Evolutionary conservation across 1,140 invertebrate genomes (phyloP).

Genomic region (Muscidifurax raptorellus): DNA sequence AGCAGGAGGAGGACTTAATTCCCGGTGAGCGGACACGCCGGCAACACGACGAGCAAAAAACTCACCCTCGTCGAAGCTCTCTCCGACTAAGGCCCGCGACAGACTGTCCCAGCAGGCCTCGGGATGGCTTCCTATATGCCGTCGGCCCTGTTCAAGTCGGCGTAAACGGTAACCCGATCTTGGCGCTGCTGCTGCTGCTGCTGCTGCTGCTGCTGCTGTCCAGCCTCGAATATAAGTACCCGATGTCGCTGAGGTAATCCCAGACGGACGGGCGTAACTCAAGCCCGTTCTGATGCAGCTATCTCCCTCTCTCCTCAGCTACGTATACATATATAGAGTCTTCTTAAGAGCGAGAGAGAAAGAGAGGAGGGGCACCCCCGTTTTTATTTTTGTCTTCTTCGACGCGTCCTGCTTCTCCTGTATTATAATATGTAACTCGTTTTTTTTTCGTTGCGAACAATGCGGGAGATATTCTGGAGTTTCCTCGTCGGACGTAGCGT

Average conservation of each 20-base stretch:
- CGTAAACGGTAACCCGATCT: conserved; percentile 76
- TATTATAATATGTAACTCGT: background rate
- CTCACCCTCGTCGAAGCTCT: background rate
- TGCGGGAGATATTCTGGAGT: background rate
- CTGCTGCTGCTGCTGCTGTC: too few species aligned
- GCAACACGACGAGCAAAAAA: conserved; percentile 59
- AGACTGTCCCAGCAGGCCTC: conserved; percentile 72
- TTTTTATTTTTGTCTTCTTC: background rate
- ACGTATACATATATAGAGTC: background rate
- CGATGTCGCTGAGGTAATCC: conserved; percentile 67
- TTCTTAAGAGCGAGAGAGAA: background rate
- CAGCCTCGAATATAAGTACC: conserved; percentile 1
- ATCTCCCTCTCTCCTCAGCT: conserved; percentile 37
- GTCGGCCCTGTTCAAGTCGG: conserved; percentile 75
- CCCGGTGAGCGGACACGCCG: conserved; percentile 28
- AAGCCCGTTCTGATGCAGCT: conserved; percentile 62
- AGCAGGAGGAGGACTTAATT: conserved; percentile 24
- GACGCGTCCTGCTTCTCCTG: conserved; percentile 15
- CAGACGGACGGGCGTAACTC: conserved; percentile 74
- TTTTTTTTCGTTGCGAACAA: background rate
- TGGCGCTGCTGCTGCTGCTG: background rate
- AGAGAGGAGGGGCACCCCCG: background rate
- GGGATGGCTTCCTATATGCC: conserved; percentile 76
- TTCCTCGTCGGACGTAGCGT: background rate
- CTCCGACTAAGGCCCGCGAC: conserved; percentile 40